Percentiles rank a stretch among this genome's conserved stretches.
phyloP scores from a whole-genome alignment of 2,113 vertebrate genomes.

The Sterrhoptilus dennistouni region DNA sequence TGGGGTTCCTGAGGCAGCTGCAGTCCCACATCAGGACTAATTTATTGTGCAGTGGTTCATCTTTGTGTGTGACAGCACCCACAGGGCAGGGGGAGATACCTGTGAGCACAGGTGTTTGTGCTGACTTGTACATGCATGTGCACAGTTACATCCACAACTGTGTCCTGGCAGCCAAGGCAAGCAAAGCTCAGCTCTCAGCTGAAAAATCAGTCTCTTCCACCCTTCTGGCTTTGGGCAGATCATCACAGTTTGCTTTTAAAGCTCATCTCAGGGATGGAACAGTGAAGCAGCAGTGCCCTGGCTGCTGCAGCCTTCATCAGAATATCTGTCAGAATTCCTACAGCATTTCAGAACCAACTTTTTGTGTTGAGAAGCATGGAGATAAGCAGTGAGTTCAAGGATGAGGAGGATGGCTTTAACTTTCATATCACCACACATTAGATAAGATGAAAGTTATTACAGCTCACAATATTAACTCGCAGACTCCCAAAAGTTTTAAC shows the following conservation, averaged over 20 bases:
- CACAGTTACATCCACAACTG: fast-evolving
- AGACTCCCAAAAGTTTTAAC: not conserved
- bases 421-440: not conserved
- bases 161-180: not conserved
- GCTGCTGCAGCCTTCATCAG: not conserved
- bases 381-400: not conserved
- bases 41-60: not conserved
- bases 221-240: not conserved
- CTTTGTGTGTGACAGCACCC: not conserved
- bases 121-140: fast-evolving
- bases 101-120: fast-evolving
- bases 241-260: not conserved
- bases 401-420: not conserved
- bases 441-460: not conserved
- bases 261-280: not conserved
- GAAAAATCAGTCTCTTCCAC: not conserved
- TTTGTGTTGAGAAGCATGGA: not conserved
- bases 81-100: not conserved
- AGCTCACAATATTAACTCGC: not conserved
- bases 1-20: not conserved
- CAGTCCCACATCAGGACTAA: not conserved
- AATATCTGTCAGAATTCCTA: not conserved
- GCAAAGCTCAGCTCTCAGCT: not conserved
- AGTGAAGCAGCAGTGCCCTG: not conserved
- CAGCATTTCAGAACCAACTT: not conserved